These are phyloP conservation scores for Serripes groenlandicus DNA, from an alignment of 2,888 invertebrate genomes.

Conservation along the genomic window DNA sequence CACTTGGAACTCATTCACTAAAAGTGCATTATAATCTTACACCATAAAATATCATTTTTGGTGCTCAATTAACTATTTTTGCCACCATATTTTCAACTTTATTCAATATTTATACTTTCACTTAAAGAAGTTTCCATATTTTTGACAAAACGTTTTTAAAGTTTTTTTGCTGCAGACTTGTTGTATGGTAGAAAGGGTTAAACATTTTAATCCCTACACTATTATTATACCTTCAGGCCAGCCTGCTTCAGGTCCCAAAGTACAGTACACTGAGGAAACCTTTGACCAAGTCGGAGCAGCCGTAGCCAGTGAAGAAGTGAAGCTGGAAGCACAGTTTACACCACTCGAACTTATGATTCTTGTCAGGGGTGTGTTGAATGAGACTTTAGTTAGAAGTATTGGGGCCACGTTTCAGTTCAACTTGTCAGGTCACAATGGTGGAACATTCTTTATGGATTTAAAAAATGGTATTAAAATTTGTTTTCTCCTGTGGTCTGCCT, in stretches of 20 bases:
- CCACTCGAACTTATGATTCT: conserved; percentile 69
- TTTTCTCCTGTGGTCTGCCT: no score
- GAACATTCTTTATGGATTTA: conserved; percentile 83
- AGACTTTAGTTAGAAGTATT: conserved; percentile 79
- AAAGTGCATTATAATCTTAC: no score
- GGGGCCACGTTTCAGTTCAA: conserved; percentile 82
- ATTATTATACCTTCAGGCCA: conserved; percentile 29
- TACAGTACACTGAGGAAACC: conserved; percentile 19
- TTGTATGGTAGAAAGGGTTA: no score
- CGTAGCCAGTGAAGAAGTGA: conserved; percentile 56
- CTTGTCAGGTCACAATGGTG: conserved; percentile 77
- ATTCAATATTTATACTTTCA: no score
- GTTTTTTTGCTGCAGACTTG: no score
- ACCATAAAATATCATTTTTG: no score
- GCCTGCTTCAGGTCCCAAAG: conserved; percentile 5
- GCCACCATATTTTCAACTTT: no score
- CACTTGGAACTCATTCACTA: no score
- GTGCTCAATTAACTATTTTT: no score
- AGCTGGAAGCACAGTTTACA: conserved; percentile 36
- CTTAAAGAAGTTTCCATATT: no score
- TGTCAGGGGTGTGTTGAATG: conserved; percentile 72
- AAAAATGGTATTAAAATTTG: conserved; percentile 84
- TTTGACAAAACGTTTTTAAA: no score
- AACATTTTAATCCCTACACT: no score
- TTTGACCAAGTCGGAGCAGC: conserved; percentile 56